Percentiles rank a stretch among this genome's conserved stretches.
Evolutionary conservation across 2,888 invertebrate species (phyloP).

Genomic region (Cremastobaeus sp.): DNA sequence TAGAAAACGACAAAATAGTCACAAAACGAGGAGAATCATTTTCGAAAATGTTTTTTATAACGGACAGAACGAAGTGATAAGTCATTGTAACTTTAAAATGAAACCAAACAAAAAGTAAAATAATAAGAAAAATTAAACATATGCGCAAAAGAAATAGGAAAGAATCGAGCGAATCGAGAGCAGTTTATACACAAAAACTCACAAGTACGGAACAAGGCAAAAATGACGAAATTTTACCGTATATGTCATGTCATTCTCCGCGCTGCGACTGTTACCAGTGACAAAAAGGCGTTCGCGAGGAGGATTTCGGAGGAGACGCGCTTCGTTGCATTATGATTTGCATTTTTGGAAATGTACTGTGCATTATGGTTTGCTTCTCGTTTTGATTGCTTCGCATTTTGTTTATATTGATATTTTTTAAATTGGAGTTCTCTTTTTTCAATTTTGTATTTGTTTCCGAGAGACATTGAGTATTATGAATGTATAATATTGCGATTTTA

Average conservation of each 20-base stretch:
- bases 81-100: slow-evolving; percentile 69
- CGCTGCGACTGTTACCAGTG: slow-evolving; percentile 31
- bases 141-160: slow-evolving; percentile 36
- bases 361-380: slow-evolving; percentile 58
- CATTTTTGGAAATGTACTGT: slow-evolving; percentile 59
- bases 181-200: slow-evolving; percentile 59
- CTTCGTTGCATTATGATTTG: slow-evolving; percentile 55
- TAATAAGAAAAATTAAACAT: slow-evolving; percentile 36
- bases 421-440: slow-evolving; percentile 60
- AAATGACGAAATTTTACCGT: slow-evolving; percentile 36
- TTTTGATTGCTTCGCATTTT: slow-evolving; percentile 60
- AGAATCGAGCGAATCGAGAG: slow-evolving; percentile 61
- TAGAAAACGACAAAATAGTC: slow-evolving; percentile 68
- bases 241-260: no score
- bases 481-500: slow-evolving; percentile 63
- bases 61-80: slow-evolving; percentile 75
- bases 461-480: slow-evolving; percentile 61
- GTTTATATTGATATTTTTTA: slow-evolving; percentile 59
- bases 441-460: slow-evolving; percentile 58
- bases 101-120: slow-evolving; percentile 26
- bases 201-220: slow-evolving; percentile 19
- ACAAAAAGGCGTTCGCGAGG: slow-evolving; percentile 17
- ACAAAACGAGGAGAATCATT: slow-evolving; percentile 71
- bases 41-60: slow-evolving; percentile 78
- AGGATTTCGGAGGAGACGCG: slow-evolving; percentile 55